These are phyloP conservation scores for Arnoldichthys spilopterus DNA, from an alignment of 2,797 vertebrate genomes.

Conservation along the genomic window DNA sequence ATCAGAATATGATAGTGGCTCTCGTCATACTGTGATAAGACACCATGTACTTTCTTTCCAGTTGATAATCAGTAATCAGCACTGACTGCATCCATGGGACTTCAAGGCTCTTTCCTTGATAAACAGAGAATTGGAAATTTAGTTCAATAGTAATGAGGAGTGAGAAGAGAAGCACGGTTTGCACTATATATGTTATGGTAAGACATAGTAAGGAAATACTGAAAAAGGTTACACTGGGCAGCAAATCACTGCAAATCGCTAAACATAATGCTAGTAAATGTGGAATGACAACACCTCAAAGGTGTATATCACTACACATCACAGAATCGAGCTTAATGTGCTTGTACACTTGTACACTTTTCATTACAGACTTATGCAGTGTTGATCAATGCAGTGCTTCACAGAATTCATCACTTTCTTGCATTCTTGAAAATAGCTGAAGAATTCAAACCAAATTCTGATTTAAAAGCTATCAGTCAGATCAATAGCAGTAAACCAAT, in stretches of 20 bases:
- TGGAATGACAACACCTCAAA: too few relatives aligned
- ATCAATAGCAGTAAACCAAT: conserved; percentile 18
- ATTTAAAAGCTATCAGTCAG: conserved; percentile 3
- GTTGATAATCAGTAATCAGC: conserved; percentile 1
- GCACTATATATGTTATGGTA: too few relatives aligned
- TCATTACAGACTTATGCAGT: too few relatives aligned
- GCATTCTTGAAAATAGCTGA: neutral
- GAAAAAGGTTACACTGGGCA: too few relatives aligned
- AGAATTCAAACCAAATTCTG: neutral
- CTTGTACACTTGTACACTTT: too few relatives aligned
- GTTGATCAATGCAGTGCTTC: too few relatives aligned
- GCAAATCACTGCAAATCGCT: too few relatives aligned
- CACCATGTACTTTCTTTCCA: neutral
- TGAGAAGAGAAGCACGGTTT: neutral
- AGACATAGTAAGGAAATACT: too few relatives aligned
- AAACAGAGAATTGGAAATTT: neutral
- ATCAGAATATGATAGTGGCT: conserved; percentile 38
- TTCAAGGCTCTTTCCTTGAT: neutral
- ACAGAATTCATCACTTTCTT: too few relatives aligned
- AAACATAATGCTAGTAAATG: too few relatives aligned
- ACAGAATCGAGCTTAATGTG: neutral
- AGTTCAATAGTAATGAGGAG: neutral
- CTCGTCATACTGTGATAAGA: conserved; percentile 16
- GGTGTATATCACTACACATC: neutral
- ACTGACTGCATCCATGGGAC: neutral